Evolutionary conservation across 2,797 vertebrate species (phyloP).

Genomic region (Epinephelus malabaricus): DNA sequence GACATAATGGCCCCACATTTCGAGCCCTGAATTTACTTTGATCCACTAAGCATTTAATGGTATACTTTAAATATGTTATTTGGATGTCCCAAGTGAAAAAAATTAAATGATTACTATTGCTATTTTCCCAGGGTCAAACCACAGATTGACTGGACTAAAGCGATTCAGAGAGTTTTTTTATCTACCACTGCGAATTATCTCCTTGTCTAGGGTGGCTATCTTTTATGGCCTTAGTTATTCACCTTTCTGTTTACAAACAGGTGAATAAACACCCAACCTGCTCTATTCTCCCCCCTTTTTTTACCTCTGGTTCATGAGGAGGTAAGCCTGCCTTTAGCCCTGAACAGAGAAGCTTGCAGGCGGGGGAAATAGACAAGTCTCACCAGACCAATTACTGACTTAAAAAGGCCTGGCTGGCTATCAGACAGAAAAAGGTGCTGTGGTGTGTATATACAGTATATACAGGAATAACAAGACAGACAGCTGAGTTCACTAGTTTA

Average conservation of each 20-base stretch:
- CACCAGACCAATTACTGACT: constrained; percentile 79
- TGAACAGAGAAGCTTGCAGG: constrained; percentile 60
- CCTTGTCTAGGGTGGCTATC: neutral
- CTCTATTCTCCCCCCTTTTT: constrained; percentile 11
- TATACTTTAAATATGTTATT: no score
- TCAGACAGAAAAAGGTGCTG: constrained; percentile 67
- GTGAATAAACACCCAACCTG: constrained; percentile 39
- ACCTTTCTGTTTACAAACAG: constrained; percentile 46
- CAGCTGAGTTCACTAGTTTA: constrained; percentile 62
- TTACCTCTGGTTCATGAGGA: constrained; percentile 56
- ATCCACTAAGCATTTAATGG: no score
- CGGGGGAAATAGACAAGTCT: constrained; percentile 73
- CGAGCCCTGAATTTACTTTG: no score
- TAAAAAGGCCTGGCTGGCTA: constrained; percentile 69
- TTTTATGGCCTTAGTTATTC: constrained; percentile 21
- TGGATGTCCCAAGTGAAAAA: no score
- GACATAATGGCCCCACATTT: no score
- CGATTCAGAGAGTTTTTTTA: neutral
- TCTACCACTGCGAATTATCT: constrained; percentile 8
- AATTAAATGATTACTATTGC: no score
- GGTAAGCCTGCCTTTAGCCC: constrained; percentile 61
- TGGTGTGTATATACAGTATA: constrained; percentile 28
- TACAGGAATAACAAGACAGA: constrained; percentile 74
- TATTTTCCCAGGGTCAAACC: no score
- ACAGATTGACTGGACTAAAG: no score